These are phyloP conservation scores for Tetrao urogallus DNA, from an alignment of 2,113 vertebrate genomes.

Conservation along the genomic window DNA sequence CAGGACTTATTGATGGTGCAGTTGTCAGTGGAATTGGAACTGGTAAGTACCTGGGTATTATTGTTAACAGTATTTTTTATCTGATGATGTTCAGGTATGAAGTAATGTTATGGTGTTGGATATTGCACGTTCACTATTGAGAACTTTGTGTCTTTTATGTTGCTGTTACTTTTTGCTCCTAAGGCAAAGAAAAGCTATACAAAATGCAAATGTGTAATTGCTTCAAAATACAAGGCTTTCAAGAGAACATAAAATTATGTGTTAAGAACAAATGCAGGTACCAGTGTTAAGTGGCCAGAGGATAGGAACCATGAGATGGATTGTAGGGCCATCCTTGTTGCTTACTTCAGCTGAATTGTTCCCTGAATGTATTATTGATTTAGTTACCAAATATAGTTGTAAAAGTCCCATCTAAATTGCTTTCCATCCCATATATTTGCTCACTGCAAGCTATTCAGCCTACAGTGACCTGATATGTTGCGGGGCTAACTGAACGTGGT, in stretches of 20 bases:
- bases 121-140: accelerated
- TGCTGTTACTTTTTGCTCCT: not conserved
- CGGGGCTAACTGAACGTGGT: accelerated
- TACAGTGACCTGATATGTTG: not conserved
- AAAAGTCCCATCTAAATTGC: not conserved
- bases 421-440: not conserved
- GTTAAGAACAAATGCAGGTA: not conserved
- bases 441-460: not conserved
- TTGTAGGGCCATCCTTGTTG: not conserved
- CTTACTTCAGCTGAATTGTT: not conserved
- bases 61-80: not conserved
- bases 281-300: not conserved
- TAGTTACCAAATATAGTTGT: not conserved
- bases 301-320: not conserved
- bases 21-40: conserved; percentile 94
- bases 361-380: not conserved
- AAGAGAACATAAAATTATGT: not conserved
- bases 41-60: conserved; percentile 76
- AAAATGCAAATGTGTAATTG: not conserved
- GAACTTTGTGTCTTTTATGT: not conserved
- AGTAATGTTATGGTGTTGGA: not conserved
- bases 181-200: not conserved
- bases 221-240: not conserved
- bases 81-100: not conserved
- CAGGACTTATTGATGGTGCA: conserved; percentile 88